Conservation (phyloP, 2,797 vertebrate genomes). For the Hippopotamyrus pictus region DNA sequence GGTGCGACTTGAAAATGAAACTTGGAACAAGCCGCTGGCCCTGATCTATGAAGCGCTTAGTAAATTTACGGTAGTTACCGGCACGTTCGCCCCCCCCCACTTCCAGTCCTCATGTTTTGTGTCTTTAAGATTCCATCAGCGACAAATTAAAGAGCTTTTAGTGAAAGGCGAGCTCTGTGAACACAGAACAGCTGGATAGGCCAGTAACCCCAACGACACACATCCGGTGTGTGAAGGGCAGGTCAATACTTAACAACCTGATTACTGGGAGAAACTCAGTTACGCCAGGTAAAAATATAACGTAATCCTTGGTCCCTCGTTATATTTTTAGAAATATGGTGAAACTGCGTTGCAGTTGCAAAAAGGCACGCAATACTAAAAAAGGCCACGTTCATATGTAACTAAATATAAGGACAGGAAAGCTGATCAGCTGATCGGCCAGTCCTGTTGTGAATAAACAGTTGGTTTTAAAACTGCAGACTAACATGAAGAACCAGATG, state of each 20-base stretch:
- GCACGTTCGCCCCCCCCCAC: not conserved
- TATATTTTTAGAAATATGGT: not conserved
- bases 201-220: not conserved
- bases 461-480: not conserved
- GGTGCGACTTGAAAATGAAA: slow-evolving; percentile 35
- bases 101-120: not conserved
- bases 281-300: not conserved
- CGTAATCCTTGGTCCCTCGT: not conserved
- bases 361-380: not conserved
- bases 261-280: not conserved
- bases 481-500: not conserved
- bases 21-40: slow-evolving; percentile 39
- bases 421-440: not conserved
- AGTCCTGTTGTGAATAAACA: not conserved
- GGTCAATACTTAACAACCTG: not conserved
- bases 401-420: not conserved
- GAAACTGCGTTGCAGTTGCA: not conserved
- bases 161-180: not conserved
- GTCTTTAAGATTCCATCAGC: not conserved
- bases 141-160: not conserved
- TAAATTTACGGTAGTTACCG: slow-evolving; percentile 52
- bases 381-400: not conserved
- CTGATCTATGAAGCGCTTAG: slow-evolving; percentile 49
- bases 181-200: not conserved
- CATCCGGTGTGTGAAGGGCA: not conserved